Evolutionary conservation across 2,113 vertebrate genomes (phyloP), one percentile per base, ranked within the genome.

Genomic region (Saccopteryx leptura): DNA sequence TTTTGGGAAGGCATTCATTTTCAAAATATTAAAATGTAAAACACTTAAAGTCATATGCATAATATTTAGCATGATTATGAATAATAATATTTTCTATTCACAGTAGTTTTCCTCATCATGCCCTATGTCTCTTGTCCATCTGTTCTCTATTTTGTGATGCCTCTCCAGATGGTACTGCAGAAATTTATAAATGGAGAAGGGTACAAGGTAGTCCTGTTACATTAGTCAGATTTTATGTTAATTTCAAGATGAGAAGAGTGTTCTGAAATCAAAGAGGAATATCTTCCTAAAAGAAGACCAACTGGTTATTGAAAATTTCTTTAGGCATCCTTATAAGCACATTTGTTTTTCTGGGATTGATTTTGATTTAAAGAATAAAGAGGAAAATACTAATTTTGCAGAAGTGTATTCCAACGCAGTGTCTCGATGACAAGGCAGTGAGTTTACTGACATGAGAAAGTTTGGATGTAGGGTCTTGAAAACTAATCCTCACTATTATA

Each of bases 151-250:
- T 90, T 39, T 48, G 6, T 3, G 1, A 19, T n/a, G 13, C 63
- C 81, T 31, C 78, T 28, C 46, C 89, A 95, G 78, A 65, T 68
- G 28, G 3, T 14, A 52, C 24, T 91, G 11, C 24, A 78, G 68
- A 89, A 8, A 76, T 71, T 75, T 61, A 81, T 14, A 84, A 60
- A 61, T 54, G 31, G 82, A 68, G 15, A 66, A 18, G 54, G 50
- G 18, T 2, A 3, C 4, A 52, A 71, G 23, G 71, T 56, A 89
- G 82, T 23, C 33, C 65, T 80, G 46, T 21, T 76, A 81, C 39
- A 76, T 54, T 63, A 82, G 83, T 81, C 78, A 88, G 63, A 56
- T 76, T 92, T 97, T 87, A 95, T n/a, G 52, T 56, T 86, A 54
- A 50, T 79, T 96, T 97, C 52, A 88, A 93, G 95, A 58, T 31